Evolutionary conservation across 2,888 invertebrate species (phyloP), one percentile per base, ranked within the genome.

Genomic region (Sinopyrophorus schimmeli): DNA sequence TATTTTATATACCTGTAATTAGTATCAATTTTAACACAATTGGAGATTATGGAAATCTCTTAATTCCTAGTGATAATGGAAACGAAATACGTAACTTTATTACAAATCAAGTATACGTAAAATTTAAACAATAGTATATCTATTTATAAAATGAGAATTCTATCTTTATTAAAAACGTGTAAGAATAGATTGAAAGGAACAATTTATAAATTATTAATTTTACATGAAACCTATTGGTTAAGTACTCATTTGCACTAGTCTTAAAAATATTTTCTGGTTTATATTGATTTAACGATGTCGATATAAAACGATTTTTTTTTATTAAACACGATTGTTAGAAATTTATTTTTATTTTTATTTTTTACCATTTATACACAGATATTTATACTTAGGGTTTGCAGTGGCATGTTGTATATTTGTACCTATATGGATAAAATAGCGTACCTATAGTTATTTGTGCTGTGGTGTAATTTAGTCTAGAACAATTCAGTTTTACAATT

Each of bases 401-500:
- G 69, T 71, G 62, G 47, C 68, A 67, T 69, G 67, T 69, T 73
- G 73, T 74, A 74, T 71, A 74, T 73, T 74, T 74, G 73, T 74
- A 72, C 71, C 74, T 74, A 74, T 74, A 72, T 73, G 73, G 72
- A 73, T 73, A 71, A 70, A 69, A 61, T 73, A 73, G 70, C 67
- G 64, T 68, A n/a, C n/a, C n/a, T n/a, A 71, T 74, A 74, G 73
- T 67, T 74, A 69, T 72, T 74, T 74, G 74, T 74, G 74, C 74
- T 74, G 74, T 74, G 74, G 74, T 74, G 74, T 74, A 74, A 71
- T 70, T 72, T 73, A 73, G 72, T 70, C 64, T 67, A 68, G 66
- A 63, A 61, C 61, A 65, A 70, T 53, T 67, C 67, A 68, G 68
- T 70, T 69, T 67, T 63, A 67, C 61, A 59, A 61, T 56, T 44